Base-by-base conservation (phyloP, 2,888 invertebrate species). In the Antheraea assamensis region DNA sequence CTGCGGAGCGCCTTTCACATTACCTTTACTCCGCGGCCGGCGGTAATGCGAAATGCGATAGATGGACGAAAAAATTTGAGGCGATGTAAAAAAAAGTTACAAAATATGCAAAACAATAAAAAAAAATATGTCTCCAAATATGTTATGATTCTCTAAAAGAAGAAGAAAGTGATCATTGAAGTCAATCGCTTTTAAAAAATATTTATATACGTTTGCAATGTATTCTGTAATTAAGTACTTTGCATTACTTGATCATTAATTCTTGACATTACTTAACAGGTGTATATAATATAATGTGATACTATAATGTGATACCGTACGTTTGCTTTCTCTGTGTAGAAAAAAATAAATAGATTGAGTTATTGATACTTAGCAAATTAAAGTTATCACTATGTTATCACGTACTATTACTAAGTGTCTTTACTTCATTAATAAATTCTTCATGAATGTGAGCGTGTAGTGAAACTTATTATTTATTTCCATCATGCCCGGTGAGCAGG, bases 401-500 rank as follows among this genome's bases (percentile, higher is more conserved):
- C 30, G 17, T 27, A 61, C 15, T 58, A 61, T 17, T 58, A 58
- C 58, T 30, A 64, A 30, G 19, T 64, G 27, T 30, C 61, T 27
- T 64, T 64, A 30, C 3, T 27, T 64, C 61, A 64, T 64, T 27
- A 61, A 61, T 61, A 61, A n/a, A 61, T 61, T 61, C 15, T 55
- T 71, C 19, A 68, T 35, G 4, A 19, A n/a, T 68, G 35, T 68
- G 68, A 19, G 68, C 24, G 21, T 68, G 86, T 84, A 87, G 87
- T 89, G 88, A 88, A 87, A 84, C 82, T 87, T 82, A 88, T 77
- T 84, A 84, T 94, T 93, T 94, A 87, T 93, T 95, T 95, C 93
- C 95, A 95, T 95, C 96, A 87, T 90, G 92, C 89, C 90, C 86
- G 87, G 82, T 87, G 87, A 83, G 90, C 95, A 97, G 97, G 96